Percentiles rank a stretch among this genome's conserved stretches.
These are phyloP conservation scores for Porites australiensis DNA, from an alignment of 64 coral and sea anemone species.

Conservation along the genomic window DNA sequence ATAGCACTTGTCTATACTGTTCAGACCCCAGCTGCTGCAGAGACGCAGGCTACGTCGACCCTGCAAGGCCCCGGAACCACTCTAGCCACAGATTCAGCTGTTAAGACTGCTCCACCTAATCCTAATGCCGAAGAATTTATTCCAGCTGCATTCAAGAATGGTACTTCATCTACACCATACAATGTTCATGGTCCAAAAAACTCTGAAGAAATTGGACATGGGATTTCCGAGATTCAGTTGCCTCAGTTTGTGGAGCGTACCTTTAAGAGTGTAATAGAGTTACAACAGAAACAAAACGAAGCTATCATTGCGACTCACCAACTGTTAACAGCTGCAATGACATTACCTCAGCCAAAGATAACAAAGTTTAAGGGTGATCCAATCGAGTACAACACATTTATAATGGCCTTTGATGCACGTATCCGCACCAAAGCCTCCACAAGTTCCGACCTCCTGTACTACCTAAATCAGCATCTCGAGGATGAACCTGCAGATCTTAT, in stretches of 20 bases:
- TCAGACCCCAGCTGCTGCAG: no score
- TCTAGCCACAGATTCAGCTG: no score
- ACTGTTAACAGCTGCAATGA: conserved; percentile 1
- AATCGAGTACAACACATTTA: neutral
- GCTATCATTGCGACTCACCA: conserved; percentile 8
- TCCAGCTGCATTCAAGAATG: no score
- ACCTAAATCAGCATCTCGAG: conserved; percentile 31
- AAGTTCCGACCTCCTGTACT: conserved; percentile 43
- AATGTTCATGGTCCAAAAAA: neutral
- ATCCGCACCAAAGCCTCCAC: neutral
- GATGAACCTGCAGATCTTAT: conserved; percentile 34
- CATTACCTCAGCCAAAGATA: conserved; percentile 7
- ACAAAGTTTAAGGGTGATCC: conserved; percentile 28
- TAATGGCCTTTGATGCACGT: conserved; percentile 51
- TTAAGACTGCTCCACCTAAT: no score
- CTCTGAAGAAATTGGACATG: neutral
- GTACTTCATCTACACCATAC: neutral
- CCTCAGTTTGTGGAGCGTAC: neutral
- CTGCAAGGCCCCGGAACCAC: no score
- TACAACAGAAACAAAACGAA: neutral
- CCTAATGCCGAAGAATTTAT: no score
- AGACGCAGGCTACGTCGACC: no score
- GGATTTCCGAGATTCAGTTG: neutral
- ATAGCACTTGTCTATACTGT: no score
- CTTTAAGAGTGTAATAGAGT: neutral